These are phyloP conservation scores for Mamestra brassicae DNA, from an alignment of 2,888 invertebrate species.

Conservation along the genomic window DNA sequence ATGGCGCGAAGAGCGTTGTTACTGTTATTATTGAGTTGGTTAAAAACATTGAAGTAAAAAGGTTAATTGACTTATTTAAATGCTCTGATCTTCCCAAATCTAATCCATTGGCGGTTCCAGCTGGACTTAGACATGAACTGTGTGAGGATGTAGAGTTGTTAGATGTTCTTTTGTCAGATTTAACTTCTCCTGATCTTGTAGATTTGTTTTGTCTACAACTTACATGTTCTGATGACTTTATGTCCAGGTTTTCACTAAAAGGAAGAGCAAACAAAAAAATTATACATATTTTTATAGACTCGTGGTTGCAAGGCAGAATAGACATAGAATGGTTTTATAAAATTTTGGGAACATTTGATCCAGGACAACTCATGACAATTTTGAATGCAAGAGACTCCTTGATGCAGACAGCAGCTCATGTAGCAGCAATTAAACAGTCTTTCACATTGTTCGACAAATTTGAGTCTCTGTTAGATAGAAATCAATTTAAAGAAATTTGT, in stretches of 20 bases:
- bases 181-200: slow-evolving; percentile 5
- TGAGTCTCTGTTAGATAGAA: slow-evolving; percentile 25
- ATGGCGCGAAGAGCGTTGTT: slow-evolving; percentile 9
- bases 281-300: slow-evolving; percentile 17
- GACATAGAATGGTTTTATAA: slow-evolving; percentile 12
- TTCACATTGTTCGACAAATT: slow-evolving; percentile 42
- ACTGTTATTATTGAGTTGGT: slow-evolving; percentile 18
- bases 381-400: slow-evolving; percentile 11
- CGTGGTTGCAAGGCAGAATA: background rate
- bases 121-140: background rate
- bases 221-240: background rate
- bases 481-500: slow-evolving; percentile 34
- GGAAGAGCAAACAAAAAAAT: background rate
- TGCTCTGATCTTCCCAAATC: slow-evolving; percentile 44
- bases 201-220: slow-evolving; percentile 26
- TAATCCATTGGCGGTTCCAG: slow-evolving; percentile 36
- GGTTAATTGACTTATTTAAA: slow-evolving; percentile 35
- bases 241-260: no score
- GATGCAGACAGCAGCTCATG: slow-evolving; percentile 18
- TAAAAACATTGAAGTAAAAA: slow-evolving; percentile 22
- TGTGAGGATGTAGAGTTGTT: slow-evolving; percentile 5
- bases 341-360: slow-evolving; percentile 20
- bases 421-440: slow-evolving; percentile 13
- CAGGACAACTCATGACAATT: slow-evolving; percentile 15
- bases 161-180: slow-evolving; percentile 17